A percentile compares a stretch with the other conserved stretches of the same genome.
phyloP scores from a whole-genome alignment of 2,888 invertebrate species.

The Candidula unifasciata region DNA sequence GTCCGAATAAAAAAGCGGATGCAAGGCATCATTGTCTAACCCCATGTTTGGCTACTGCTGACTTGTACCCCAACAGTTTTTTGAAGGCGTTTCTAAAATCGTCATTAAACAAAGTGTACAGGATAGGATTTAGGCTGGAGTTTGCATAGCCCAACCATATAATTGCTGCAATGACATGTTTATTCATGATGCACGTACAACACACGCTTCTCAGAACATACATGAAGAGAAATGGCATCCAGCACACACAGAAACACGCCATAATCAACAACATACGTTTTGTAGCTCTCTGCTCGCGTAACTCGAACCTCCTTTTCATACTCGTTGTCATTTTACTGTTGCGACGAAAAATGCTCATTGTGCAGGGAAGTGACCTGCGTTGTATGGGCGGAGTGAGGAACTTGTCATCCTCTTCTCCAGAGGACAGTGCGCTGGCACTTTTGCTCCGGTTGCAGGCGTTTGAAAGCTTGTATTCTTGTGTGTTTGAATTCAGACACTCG shows the following conservation, averaged over 20 bases:
- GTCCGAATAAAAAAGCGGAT: not conserved
- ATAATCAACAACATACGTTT: constrained; percentile 78
- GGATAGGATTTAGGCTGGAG: constrained; percentile 76
- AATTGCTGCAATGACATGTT: constrained; percentile 73
- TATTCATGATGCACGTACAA: constrained; percentile 66
- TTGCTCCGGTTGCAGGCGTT: constrained; percentile 49
- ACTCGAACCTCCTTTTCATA: constrained; percentile 71
- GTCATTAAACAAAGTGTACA: constrained; percentile 77
- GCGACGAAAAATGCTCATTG: constrained; percentile 42
- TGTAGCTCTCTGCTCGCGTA: constrained; percentile 77
- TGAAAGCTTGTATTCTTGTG: constrained; percentile 1
- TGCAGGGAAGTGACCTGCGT: constrained; percentile 55
- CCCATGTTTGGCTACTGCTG: not conserved
- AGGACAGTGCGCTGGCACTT: constrained; percentile 56
- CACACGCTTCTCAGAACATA: constrained; percentile 75
- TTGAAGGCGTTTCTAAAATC: constrained; percentile 77
- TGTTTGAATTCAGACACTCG: not conserved
- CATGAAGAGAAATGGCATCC: constrained; percentile 78
- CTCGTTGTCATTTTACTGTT: constrained; percentile 58
- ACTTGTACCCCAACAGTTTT: constrained; percentile 60
- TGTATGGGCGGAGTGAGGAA: constrained; percentile 40
- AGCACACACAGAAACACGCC: constrained; percentile 77
- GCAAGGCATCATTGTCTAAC: not conserved
- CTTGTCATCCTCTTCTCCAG: constrained; percentile 17
- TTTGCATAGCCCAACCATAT: constrained; percentile 78